Conservation (phyloP, 2,888 invertebrate genomes). For the Dynastes grantii region DNA sequence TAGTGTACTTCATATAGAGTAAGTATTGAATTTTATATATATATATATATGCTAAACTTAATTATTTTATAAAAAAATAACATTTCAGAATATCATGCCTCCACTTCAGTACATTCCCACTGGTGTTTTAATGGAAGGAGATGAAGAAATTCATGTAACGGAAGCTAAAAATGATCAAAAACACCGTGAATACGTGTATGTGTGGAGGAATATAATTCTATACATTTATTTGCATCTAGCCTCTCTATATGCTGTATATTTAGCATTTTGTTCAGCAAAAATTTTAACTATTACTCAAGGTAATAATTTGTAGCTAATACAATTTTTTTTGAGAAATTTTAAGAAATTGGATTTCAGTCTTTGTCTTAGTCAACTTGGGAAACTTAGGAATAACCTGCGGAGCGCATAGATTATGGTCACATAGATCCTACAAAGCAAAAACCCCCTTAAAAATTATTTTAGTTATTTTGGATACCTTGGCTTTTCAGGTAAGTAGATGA, state of each 20-base stretch:
- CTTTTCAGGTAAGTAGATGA: constrained; percentile 76
- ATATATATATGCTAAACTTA: too few relatives aligned
- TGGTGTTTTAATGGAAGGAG: constrained; percentile 79
- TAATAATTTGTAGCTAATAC: constrained; percentile 64
- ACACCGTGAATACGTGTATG: constrained; percentile 63
- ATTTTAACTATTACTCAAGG: constrained; percentile 81
- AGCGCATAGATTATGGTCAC: constrained; percentile 96
- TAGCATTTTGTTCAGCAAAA: constrained; percentile 82
- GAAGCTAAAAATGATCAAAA: constrained; percentile 56
- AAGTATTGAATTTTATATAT: too few relatives aligned
- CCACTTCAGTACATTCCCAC: constrained; percentile 60
- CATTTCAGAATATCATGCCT: too few relatives aligned
- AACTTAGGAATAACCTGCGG: constrained; percentile 90
- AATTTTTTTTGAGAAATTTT: too few relatives aligned
- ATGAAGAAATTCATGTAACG: constrained; percentile 70
- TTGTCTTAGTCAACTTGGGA: constrained; percentile 78
- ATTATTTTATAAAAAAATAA: too few relatives aligned
- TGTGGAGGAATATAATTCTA: constrained; percentile 86
- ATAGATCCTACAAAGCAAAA: constrained; percentile 92
- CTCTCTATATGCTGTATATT: constrained; percentile 77
- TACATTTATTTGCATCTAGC: constrained; percentile 81
- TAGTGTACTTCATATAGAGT: too few relatives aligned
- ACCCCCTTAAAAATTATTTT: constrained; percentile 87
- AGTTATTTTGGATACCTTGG: constrained; percentile 86
- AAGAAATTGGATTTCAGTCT: constrained; percentile 73